These are phyloP conservation scores for Pedicia rivosa DNA, from an alignment of 2,888 invertebrate species.

Conservation along the genomic window DNA sequence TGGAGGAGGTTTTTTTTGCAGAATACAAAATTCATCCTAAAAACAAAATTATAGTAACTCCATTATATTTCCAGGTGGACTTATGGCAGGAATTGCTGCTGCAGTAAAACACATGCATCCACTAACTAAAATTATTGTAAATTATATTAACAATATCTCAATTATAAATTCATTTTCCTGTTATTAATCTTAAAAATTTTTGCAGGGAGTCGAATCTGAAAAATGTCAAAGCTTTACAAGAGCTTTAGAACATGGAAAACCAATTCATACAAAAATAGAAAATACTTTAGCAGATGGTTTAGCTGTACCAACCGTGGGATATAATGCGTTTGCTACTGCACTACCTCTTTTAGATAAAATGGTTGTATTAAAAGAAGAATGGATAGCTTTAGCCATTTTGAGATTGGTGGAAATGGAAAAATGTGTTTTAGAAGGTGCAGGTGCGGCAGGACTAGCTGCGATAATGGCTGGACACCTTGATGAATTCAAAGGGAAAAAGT, in stretches of 20 bases:
- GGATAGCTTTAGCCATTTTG: constrained; percentile 67
- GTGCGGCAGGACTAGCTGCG: constrained; percentile 72
- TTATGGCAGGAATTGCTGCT: constrained; percentile 73
- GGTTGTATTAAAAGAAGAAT: constrained; percentile 66
- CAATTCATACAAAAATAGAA: constrained; percentile 45
- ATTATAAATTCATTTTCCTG: too few relatives aligned
- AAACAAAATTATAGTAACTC: constrained; percentile 70
- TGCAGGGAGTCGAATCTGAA: constrained; percentile 81
- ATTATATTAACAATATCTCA: constrained; percentile 21
- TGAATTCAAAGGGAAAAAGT: constrained; percentile 69
- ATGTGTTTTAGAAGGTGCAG: constrained; percentile 83
- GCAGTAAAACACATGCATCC: constrained; percentile 80
- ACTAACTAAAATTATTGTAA: constrained; percentile 68
- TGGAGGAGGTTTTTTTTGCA: constrained; percentile 46
- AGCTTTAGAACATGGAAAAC: constrained; percentile 53
- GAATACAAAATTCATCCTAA: constrained; percentile 72
- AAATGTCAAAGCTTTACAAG: constrained; percentile 72
- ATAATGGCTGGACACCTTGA: constrained; percentile 65
- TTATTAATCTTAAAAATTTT: constrained; percentile 9
- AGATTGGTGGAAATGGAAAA: constrained; percentile 69
- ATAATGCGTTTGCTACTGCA: constrained; percentile 67
- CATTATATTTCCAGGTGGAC: constrained; percentile 3
- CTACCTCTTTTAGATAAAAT: constrained; percentile 58
- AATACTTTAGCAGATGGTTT: constrained; percentile 79
- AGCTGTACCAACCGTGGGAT: constrained; percentile 75